A percentile compares a stretch with the other conserved stretches of the same genome.
These are phyloP conservation scores for Erebia palarica DNA, from an alignment of 2,888 invertebrate genomes.

Conservation along the genomic window DNA sequence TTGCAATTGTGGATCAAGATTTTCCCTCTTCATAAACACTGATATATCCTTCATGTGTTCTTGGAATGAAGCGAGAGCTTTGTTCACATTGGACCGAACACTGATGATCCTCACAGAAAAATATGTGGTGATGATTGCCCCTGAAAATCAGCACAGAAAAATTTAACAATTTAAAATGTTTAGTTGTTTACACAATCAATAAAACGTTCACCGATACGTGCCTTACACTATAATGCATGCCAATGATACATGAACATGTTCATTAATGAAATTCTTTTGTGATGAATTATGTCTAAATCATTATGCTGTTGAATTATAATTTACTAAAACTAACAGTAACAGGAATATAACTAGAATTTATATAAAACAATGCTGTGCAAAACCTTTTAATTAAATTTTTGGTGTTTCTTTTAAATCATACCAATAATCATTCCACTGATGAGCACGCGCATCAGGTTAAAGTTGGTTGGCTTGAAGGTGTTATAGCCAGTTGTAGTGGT, in stretches of 20 bases:
- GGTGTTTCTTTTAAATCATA: constrained; percentile 40
- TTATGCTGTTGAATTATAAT: neutral
- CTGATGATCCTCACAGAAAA: constrained; percentile 71
- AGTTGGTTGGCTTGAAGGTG: constrained; percentile 60
- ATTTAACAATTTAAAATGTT: neutral
- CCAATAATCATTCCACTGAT: constrained; percentile 60
- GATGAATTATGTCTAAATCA: neutral
- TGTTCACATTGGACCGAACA: constrained; percentile 67
- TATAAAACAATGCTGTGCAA: neutral
- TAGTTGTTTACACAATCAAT: neutral
- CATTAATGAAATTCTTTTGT: neutral
- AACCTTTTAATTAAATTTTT: neutral
- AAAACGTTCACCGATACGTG: neutral
- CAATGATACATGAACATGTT: neutral
- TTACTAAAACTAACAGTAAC: neutral
- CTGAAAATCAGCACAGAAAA: constrained; percentile 44
- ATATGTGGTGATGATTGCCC: constrained; percentile 63
- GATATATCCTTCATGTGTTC: constrained; percentile 65
- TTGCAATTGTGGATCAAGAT: constrained; percentile 50
- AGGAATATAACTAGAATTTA: neutral
- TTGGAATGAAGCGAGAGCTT: constrained; percentile 62
- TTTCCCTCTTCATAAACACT: constrained; percentile 60
- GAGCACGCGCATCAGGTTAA: constrained; percentile 54
- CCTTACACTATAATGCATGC: neutral
- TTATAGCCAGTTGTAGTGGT: constrained; percentile 65